These are phyloP conservation scores for Hirtodrosophila cameraria DNA, from an alignment of 2,888 invertebrate species.

Conservation along the genomic window DNA sequence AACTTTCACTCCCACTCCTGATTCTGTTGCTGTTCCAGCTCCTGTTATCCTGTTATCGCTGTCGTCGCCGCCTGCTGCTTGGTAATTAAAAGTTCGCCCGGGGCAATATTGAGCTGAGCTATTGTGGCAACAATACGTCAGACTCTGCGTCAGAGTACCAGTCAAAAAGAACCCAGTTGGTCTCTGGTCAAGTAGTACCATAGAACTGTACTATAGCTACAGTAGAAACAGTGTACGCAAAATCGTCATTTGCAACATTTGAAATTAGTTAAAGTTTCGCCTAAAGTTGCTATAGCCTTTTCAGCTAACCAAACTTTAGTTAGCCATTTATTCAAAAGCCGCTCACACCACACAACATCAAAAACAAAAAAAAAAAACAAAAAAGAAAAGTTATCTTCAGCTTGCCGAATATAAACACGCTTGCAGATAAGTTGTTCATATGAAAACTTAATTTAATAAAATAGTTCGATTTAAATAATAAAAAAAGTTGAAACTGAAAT, in stretches of 20 bases:
- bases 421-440: background rate
- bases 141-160: no score
- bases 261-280: conserved; percentile 74
- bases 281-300: conserved; percentile 49
- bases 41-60: background rate
- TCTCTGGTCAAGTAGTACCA: conserved; percentile 43
- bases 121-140: conserved; percentile 75
- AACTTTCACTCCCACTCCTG: background rate
- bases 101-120: conserved; percentile 59
- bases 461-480: no score
- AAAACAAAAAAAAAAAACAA: background rate
- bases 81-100: conserved; percentile 76
- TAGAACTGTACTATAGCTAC: background rate
- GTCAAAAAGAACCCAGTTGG: conserved; percentile 23
- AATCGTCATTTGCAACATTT: conserved; percentile 68
- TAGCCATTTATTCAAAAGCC: conserved; percentile 38
- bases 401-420: background rate
- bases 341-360: background rate
- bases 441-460: no score
- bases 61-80: conserved; percentile 57
- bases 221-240: background rate
- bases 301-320: conserved; percentile 30
- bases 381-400: background rate
- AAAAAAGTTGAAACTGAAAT: no score
- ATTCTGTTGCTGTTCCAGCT: conserved; percentile 8